Conservation (phyloP, 2,888 invertebrate species). For the Seira sanloemensis region DNA sequence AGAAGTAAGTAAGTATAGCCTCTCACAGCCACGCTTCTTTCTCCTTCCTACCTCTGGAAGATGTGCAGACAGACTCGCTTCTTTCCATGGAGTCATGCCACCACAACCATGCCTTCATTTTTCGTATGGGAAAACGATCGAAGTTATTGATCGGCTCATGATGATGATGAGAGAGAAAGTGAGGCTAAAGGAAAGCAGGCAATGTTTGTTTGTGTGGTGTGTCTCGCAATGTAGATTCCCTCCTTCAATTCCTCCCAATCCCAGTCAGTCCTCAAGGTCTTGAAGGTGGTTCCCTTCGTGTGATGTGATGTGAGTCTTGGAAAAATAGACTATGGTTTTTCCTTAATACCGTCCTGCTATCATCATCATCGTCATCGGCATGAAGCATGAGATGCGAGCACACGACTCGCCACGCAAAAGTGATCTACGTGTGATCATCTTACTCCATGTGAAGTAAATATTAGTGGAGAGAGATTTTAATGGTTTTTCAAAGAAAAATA, state of each 20-base stretch:
- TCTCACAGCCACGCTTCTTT: too few relatives aligned
- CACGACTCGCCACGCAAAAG: not conserved
- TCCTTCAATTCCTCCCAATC: constrained; percentile 62
- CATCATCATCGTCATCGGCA: not conserved
- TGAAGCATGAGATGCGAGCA: not conserved
- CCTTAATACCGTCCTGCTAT: not conserved
- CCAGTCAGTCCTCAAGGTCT: constrained; percentile 54
- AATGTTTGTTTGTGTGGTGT: not conserved
- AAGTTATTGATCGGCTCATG: constrained; percentile 34
- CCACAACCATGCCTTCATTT: too few relatives aligned
- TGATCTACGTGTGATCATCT: too few relatives aligned
- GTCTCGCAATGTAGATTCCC: constrained; percentile 31
- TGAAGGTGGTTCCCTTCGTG: constrained; percentile 48
- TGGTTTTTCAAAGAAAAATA: too few relatives aligned
- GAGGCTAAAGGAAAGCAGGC: not conserved
- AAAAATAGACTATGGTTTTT: not conserved
- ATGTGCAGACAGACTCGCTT: too few relatives aligned
- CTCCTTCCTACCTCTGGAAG: too few relatives aligned
- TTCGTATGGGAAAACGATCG: constrained; percentile 35
- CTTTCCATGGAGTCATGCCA: too few relatives aligned
- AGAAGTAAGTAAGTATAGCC: too few relatives aligned
- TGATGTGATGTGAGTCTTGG: not conserved
- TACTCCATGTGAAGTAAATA: too few relatives aligned
- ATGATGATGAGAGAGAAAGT: not conserved
- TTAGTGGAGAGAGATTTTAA: too few relatives aligned